Conservation (phyloP, 2,888 invertebrate genomes). For the Prosapia bicincta region DNA sequence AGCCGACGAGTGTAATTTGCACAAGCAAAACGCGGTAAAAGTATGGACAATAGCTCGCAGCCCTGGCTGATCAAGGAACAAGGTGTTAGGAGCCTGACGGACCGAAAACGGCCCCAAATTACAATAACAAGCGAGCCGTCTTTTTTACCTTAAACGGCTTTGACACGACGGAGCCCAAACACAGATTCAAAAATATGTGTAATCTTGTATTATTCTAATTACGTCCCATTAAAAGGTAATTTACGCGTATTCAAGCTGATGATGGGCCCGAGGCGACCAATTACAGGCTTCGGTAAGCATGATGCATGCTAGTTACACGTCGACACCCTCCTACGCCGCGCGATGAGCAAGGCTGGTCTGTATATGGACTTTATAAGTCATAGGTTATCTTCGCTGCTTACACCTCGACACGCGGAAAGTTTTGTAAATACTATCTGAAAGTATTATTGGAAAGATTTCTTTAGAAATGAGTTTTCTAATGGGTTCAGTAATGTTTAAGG, state of each 20-base stretch:
- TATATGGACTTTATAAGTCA: no score
- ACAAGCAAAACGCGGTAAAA: no score
- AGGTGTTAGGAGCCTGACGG: not conserved
- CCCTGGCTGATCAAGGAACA: not conserved
- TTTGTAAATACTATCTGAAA: no score
- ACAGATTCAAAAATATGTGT: not conserved
- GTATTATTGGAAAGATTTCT: no score
- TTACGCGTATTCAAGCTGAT: not conserved
- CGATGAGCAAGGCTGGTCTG: no score
- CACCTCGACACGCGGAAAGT: no score
- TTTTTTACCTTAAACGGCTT: not conserved
- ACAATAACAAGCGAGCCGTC: not conserved
- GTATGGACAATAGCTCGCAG: not conserved
- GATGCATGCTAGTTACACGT: not conserved
- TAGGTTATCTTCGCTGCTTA: no score
- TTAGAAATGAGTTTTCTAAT: no score
- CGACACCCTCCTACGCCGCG: not conserved
- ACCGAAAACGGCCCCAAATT: not conserved
- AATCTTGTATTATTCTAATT: not conserved
- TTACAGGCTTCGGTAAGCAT: not conserved
- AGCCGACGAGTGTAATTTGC: no score
- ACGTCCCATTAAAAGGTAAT: not conserved
- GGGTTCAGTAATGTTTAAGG: no score
- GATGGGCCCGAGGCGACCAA: not conserved
- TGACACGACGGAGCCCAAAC: not conserved